Percentiles rank a stretch among this genome's conserved stretches.
These are phyloP conservation scores for Bradysia coprophila DNA, from an alignment of 1,140 invertebrate species.

Conservation along the genomic window DNA sequence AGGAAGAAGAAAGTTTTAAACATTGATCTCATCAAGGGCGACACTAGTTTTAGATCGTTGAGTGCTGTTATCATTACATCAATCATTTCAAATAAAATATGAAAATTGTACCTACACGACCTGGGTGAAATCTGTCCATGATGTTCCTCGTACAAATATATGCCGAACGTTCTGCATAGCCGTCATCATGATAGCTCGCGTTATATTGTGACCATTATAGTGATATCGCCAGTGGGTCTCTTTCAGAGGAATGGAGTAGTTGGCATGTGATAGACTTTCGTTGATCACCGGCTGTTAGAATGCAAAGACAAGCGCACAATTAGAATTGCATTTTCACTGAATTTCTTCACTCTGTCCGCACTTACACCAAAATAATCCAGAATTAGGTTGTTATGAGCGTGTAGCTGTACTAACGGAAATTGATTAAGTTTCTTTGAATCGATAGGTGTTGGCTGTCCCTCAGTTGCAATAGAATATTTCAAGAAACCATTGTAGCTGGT, in stretches of 20 bases:
- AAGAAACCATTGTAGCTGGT: slow-evolving; percentile 84
- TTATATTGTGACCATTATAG: slow-evolving; percentile 25
- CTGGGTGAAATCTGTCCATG: slow-evolving; percentile 40
- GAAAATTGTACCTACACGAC: slow-evolving; percentile 31
- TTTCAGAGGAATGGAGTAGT: slow-evolving; percentile 26
- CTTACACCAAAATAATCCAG: slow-evolving; percentile 62
- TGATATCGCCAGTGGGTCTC: slow-evolving; percentile 34
- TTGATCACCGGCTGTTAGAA: slow-evolving; percentile 12
- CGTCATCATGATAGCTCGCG: slow-evolving; percentile 66
- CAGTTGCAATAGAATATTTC: slow-evolving; percentile 54
- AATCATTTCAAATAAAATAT: background rate
- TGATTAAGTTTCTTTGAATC: slow-evolving; percentile 26
- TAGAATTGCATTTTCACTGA: too few species aligned
- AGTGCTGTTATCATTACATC: too few species aligned
- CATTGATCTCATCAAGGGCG: slow-evolving; percentile 1
- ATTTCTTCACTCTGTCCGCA: too few species aligned
- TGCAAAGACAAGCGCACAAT: too few species aligned
- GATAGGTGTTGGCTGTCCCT: slow-evolving; percentile 38
- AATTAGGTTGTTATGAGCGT: slow-evolving; percentile 57
- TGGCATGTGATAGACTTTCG: slow-evolving; percentile 16
- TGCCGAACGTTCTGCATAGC: slow-evolving; percentile 71
- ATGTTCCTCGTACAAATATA: slow-evolving; percentile 57
- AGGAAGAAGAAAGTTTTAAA: slow-evolving; percentile 7
- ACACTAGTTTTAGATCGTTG: too few species aligned
- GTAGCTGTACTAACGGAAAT: slow-evolving; percentile 69